Percentiles rank a stretch among this genome's conserved stretches.
phyloP scores from a whole-genome alignment of 2,797 vertebrate species.

The Eulemur coronatus region DNA sequence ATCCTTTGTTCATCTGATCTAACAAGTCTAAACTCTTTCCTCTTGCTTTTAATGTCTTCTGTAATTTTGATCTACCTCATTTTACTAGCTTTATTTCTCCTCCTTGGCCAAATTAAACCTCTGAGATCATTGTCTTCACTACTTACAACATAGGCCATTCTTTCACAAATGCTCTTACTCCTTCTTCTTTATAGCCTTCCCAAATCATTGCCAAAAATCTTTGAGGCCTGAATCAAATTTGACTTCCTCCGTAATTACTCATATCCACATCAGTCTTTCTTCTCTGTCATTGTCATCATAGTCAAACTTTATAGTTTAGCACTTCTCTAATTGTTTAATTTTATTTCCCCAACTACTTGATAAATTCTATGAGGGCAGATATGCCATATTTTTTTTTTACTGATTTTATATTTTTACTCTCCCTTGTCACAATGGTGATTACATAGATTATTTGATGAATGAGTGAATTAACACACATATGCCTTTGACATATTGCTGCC shows the following conservation, averaged over 20 bases:
- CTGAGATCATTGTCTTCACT: background rate
- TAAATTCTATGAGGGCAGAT: background rate
- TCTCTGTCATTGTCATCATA: background rate
- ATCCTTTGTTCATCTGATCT: background rate
- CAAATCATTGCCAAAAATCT: background rate
- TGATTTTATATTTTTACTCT: constrained; percentile 21
- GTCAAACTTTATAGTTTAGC: background rate
- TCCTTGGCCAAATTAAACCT: background rate
- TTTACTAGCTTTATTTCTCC: background rate
- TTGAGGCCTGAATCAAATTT: background rate
- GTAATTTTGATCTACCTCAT: background rate
- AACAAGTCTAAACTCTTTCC: background rate
- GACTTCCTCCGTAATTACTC: background rate
- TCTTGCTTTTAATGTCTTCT: background rate
- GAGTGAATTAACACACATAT: background rate
- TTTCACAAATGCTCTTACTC: background rate
- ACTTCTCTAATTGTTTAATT: background rate
- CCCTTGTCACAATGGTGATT: background rate
- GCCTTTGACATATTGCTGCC: background rate
- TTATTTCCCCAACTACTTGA: background rate
- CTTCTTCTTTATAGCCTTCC: background rate
- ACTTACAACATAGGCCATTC: background rate
- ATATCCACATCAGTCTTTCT: background rate
- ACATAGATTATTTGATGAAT: background rate
- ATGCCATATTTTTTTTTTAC: background rate